phyloP scores from a whole-genome alignment of 2,113 vertebrate genomes.

The Ceratotherium simum region DNA sequence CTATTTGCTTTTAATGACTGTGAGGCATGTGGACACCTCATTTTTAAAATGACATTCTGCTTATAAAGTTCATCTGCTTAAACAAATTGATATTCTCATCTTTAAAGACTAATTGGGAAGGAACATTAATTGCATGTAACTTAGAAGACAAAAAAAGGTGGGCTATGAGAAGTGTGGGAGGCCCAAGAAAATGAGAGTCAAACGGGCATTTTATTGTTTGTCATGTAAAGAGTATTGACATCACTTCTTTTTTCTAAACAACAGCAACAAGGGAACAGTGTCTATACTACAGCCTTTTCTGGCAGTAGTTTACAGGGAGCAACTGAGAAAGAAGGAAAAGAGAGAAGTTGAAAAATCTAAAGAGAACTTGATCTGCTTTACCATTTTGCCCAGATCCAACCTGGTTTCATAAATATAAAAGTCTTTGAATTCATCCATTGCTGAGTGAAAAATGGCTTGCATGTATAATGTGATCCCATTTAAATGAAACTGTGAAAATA shows the following conservation, averaged over 20 bases:
- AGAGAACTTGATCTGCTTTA: background rate
- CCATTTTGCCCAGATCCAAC: background rate
- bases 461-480: background rate
- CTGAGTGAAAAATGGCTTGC: background rate
- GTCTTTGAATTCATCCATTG: background rate
- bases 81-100: background rate
- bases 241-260: background rate
- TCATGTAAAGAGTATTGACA: background rate
- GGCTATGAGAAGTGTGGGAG: background rate
- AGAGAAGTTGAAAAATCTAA: background rate
- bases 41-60: slow-evolving; percentile 28
- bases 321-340: background rate
- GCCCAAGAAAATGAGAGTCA: background rate
- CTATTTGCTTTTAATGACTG: background rate
- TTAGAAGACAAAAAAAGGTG: background rate
- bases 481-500: slow-evolving; percentile 18
- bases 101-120: background rate
- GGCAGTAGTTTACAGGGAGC: background rate
- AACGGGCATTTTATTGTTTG: background rate
- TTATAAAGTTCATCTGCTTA: slow-evolving; percentile 7
- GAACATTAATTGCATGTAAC: background rate
- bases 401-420: background rate
- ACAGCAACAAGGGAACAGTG: background rate
- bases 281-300: background rate
- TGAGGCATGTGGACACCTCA: background rate